phyloP scores from a whole-genome alignment of 2,888 invertebrate species.

The Quadriops clusia region DNA sequence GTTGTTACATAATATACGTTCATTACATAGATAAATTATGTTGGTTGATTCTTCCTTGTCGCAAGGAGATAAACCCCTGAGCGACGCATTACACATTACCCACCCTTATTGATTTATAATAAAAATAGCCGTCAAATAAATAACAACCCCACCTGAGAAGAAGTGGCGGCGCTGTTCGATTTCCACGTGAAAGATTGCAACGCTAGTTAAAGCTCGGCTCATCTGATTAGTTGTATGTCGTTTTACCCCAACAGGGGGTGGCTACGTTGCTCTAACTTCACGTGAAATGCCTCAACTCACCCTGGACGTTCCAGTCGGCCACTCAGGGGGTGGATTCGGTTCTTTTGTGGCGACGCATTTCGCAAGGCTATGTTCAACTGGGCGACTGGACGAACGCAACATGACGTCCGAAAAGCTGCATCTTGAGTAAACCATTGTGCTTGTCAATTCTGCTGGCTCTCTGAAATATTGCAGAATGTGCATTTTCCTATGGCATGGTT shows the following conservation, averaged over 20 bases:
- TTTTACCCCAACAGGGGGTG: constrained; percentile 29
- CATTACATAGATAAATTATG: too few relatives aligned
- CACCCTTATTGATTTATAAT: too few relatives aligned
- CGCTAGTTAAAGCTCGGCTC: constrained; percentile 3
- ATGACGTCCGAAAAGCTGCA: constrained; percentile 32
- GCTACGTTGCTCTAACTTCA: constrained; percentile 30
- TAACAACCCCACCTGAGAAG: too few relatives aligned
- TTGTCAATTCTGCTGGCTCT: constrained; percentile 34
- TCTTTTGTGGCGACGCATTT: constrained; percentile 20
- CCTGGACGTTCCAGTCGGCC: constrained; percentile 29
- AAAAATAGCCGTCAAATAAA: too few relatives aligned
- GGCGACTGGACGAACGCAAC: constrained; percentile 25
- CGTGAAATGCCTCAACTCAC: constrained; percentile 30
- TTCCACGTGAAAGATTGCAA: too few relatives aligned
- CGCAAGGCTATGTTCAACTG: constrained; percentile 12
- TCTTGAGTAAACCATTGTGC: constrained; percentile 33
- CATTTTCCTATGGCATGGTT: too few relatives aligned
- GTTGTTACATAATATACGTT: too few relatives aligned
- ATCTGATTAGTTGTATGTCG: constrained; percentile 33
- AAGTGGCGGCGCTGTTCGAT: too few relatives aligned
- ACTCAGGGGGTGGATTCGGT: constrained; percentile 10
- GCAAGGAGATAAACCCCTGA: too few relatives aligned
- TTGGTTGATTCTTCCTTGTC: too few relatives aligned
- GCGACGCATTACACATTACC: too few relatives aligned
- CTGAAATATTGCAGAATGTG: constrained; percentile 34